A percentile compares a stretch with the other conserved stretches of the same genome.
phyloP scores from a whole-genome alignment of 2,888 invertebrate species.

The Tiliacea aurago region DNA sequence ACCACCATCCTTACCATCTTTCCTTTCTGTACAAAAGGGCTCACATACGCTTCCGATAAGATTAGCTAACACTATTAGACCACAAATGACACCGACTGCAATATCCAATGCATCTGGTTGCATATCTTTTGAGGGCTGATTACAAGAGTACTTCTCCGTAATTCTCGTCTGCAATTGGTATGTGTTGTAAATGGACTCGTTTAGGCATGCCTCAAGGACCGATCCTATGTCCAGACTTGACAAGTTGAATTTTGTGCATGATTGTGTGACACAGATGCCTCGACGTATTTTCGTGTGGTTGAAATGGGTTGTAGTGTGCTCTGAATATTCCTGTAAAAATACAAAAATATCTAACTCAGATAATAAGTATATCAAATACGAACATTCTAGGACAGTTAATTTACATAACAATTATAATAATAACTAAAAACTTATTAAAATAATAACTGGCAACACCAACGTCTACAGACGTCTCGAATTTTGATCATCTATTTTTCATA shows the following conservation, averaged over 20 bases:
- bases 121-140: slow-evolving; percentile 24
- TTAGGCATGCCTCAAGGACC: slow-evolving; percentile 26
- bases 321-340: slow-evolving; percentile 79
- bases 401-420: no score
- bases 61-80: slow-evolving; percentile 29
- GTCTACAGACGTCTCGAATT: no score
- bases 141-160: not conserved
- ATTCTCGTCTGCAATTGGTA: slow-evolving; percentile 22
- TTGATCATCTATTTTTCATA: no score
- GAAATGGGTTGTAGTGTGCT: slow-evolving; percentile 77
- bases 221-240: not conserved
- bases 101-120: slow-evolving; percentile 38
- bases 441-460: no score
- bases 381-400: no score
- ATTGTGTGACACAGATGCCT: slow-evolving; percentile 77
- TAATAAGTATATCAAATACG: no score
- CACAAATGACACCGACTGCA: slow-evolving; percentile 19
- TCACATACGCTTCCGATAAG: slow-evolving; percentile 43
- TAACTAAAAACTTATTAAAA: no score
- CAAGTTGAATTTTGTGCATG: slow-evolving; percentile 68
- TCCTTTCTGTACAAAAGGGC: not conserved
- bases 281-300: slow-evolving; percentile 82
- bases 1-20: slow-evolving; percentile 22
- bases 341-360: not conserved
- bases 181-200: slow-evolving; percentile 11